Percentiles rank a stretch among this genome's conserved stretches.
These are phyloP conservation scores for Beris morrisii DNA, from an alignment of 2,888 invertebrate species.

Conservation along the genomic window DNA sequence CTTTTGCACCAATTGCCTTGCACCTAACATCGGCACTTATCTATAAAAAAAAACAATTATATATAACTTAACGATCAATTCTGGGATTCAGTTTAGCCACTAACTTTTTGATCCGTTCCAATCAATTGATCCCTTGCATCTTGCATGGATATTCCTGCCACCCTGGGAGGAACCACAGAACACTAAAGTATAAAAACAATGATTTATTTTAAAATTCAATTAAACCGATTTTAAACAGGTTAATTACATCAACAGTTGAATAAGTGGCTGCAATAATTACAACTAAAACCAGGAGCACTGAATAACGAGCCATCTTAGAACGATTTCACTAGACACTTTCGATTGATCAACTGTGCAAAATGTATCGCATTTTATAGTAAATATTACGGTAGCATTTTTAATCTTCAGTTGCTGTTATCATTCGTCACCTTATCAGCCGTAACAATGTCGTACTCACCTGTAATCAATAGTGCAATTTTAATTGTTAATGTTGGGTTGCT, in stretches of 20 bases:
- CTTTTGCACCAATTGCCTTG: constrained; percentile 1
- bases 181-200: background rate
- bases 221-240: background rate
- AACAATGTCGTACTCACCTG: too few species aligned
- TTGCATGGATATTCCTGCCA: background rate
- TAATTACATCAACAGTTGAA: constrained; percentile 1
- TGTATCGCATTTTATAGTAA: too few species aligned
- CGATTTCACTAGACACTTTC: background rate
- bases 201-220: background rate
- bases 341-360: too few species aligned
- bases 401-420: too few species aligned
- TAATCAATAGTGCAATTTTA: too few species aligned
- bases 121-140: constrained; percentile 3
- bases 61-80: background rate
- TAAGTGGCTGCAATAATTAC: background rate
- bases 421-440: too few species aligned
- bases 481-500: too few species aligned
- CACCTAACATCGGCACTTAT: background rate
- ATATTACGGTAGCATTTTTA: too few species aligned
- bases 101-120: constrained; percentile 6
- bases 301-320: constrained; percentile 5
- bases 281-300: background rate
- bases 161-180: background rate
- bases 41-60: background rate
- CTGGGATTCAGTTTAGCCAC: background rate